Percentiles rank a stretch among this genome's conserved stretches.
These are phyloP conservation scores for Pristionchus mayeri DNA, from an alignment of 2,888 invertebrate species.

Conservation along the genomic window DNA sequence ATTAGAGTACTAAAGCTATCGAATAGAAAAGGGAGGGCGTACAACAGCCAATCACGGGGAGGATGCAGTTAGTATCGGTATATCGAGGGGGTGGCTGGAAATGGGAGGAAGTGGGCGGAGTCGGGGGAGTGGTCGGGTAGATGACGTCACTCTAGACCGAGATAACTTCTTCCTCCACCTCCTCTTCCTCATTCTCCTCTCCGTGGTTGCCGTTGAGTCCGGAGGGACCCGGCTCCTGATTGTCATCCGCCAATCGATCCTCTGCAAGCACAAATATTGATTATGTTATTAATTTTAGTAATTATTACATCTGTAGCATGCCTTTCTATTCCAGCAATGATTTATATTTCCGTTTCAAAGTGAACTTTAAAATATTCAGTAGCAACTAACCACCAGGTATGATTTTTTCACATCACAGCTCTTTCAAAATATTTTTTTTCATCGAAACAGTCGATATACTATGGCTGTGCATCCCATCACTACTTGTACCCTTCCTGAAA, in stretches of 20 bases:
- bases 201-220: constrained; percentile 8
- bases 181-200: constrained; percentile 18
- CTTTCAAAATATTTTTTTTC: too few relatives aligned
- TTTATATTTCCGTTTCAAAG: too few relatives aligned
- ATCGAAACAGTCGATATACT: too few relatives aligned
- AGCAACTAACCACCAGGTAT: too few relatives aligned
- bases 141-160: background rate
- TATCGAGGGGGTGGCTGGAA: background rate
- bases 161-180: background rate
- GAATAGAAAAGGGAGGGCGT: background rate
- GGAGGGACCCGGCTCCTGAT: constrained; percentile 36
- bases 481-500: background rate
- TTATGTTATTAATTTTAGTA: background rate
- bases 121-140: background rate
- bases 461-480: too few relatives aligned
- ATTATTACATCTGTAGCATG: too few relatives aligned
- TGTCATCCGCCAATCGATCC: background rate
- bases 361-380: too few relatives aligned
- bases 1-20: constrained; percentile 25
- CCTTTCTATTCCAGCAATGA: too few relatives aligned
- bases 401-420: too few relatives aligned
- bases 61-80: background rate
- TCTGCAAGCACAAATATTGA: background rate
- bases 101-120: background rate
- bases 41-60: constrained; percentile 15